Conservation (phyloP, 2,113 vertebrate genomes). For the Butorides virescens region DNA sequence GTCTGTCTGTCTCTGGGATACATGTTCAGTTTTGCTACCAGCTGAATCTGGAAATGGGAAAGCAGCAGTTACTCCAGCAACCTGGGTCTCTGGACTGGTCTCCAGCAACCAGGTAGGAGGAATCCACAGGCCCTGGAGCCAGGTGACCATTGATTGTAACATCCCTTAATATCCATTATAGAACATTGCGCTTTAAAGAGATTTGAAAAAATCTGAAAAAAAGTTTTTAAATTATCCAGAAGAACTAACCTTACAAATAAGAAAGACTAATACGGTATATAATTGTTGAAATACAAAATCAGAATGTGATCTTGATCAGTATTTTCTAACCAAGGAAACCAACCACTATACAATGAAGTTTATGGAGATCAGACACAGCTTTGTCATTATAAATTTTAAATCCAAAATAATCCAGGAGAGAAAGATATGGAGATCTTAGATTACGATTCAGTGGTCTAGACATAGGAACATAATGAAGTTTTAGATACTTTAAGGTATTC, state of each 20-base stretch:
- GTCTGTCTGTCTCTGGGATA: neutral
- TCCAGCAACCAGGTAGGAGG: neutral
- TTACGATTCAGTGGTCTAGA: neutral
- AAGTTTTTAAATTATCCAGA: neutral
- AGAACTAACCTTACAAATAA: neutral
- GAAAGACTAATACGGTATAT: neutral
- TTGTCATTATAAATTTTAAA: neutral
- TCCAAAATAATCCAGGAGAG: neutral
- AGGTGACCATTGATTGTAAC: neutral
- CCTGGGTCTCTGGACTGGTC: neutral
- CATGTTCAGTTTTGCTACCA: neutral
- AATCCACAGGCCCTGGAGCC: neutral
- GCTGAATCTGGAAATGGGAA: neutral
- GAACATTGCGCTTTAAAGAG: neutral
- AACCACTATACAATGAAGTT: neutral
- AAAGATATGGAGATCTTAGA: neutral
- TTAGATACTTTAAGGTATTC: neutral
- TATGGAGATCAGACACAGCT: neutral
- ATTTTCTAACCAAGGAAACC: neutral
- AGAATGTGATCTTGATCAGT: neutral
- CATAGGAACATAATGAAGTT: neutral
- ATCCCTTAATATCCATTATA: neutral
- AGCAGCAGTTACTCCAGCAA: neutral
- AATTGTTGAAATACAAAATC: neutral
- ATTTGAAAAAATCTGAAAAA: neutral